These are phyloP conservation scores for Equus quagga DNA, from an alignment of 2,113 vertebrate species.

Conservation along the genomic window DNA sequence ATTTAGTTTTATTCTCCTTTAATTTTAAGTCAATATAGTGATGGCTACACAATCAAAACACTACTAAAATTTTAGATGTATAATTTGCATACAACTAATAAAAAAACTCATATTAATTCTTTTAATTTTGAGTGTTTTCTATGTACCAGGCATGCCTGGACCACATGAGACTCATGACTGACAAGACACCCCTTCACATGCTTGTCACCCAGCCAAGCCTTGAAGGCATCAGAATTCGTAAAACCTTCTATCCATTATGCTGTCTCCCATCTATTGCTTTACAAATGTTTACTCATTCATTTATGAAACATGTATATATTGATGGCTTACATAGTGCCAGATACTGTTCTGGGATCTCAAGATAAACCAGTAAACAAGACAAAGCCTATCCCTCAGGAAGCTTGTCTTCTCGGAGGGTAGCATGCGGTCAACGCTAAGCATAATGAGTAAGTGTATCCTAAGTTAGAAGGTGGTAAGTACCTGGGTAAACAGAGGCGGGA, in stretches of 20 bases:
- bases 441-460: background rate
- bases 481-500: background rate
- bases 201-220: background rate
- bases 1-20: background rate
- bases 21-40: background rate
- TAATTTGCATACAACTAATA: background rate
- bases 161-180: background rate
- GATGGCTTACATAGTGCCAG: background rate
- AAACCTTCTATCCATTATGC: background rate
- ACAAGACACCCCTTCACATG: background rate
- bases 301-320: background rate
- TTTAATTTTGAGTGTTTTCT: background rate
- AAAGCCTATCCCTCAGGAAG: background rate
- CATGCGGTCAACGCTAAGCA: background rate
- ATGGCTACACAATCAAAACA: background rate
- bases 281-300: background rate
- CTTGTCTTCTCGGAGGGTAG: background rate
- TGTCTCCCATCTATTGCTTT: background rate
- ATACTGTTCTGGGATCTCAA: background rate
- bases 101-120: conserved; percentile 10
- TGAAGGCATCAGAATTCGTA: background rate
- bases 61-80: background rate
- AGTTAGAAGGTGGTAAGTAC: background rate
- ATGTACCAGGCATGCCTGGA: background rate
- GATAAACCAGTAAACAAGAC: background rate